Conservation (phyloP, 2,113 vertebrate species). For the Crotophaga sulcirostris region DNA sequence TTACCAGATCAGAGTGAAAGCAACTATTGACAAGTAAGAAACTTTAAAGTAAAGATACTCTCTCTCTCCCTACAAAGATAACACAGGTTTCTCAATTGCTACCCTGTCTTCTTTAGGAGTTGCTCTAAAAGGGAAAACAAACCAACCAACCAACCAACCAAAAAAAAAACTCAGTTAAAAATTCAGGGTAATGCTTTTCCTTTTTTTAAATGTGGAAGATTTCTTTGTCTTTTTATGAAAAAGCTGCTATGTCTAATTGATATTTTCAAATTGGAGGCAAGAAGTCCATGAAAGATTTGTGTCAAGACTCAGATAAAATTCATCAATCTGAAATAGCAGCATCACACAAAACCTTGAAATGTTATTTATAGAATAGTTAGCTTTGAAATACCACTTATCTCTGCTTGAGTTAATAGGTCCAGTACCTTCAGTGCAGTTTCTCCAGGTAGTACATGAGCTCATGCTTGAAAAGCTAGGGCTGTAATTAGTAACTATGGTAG, state of each 20-base stretch:
- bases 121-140: background rate
- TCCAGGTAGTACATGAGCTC: background rate
- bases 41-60: background rate
- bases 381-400: background rate
- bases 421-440: background rate
- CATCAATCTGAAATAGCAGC: background rate
- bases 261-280: background rate
- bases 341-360: background rate
- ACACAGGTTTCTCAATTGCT: background rate
- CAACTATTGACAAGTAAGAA: constrained; percentile 95
- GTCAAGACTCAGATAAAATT: background rate
- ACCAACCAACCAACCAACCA: background rate
- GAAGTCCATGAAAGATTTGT: background rate
- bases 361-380: background rate
- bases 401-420: background rate
- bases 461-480: background rate
- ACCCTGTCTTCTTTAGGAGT: background rate
- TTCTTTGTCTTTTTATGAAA: background rate
- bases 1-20: constrained; percentile 96
- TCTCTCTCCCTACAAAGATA: background rate
- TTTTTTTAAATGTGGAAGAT: background rate
- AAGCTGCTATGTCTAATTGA: background rate
- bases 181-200: background rate
- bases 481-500: background rate
- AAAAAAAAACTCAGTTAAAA: background rate